phyloP scores from a whole-genome alignment of 2,797 vertebrate species.

The Bovichtus variegatus region DNA sequence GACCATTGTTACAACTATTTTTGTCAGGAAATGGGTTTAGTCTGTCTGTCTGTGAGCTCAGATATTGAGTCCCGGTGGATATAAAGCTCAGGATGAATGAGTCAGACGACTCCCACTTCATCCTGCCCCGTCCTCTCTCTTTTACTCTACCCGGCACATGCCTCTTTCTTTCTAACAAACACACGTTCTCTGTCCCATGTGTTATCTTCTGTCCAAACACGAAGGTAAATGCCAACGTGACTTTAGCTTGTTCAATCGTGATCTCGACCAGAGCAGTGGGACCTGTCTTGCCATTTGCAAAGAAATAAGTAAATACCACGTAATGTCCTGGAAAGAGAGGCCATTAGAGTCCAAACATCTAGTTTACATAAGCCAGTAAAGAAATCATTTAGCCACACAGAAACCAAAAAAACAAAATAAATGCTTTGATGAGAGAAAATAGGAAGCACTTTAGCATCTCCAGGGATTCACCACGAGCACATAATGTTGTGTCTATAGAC shows the following conservation, averaged over 20 bases:
- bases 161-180: not conserved
- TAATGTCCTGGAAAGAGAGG: not conserved
- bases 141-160: not conserved
- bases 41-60: slow-evolving; percentile 21
- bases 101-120: slow-evolving; percentile 20
- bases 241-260: not conserved
- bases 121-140: not conserved
- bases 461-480: not conserved
- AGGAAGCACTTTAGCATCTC: not conserved
- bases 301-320: not conserved
- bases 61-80: slow-evolving; percentile 13
- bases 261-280: not conserved
- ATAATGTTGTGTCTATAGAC: not conserved
- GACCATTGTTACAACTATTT: not conserved
- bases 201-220: not conserved
- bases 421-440: no score
- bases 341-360: not conserved
- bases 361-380: slow-evolving; percentile 27
- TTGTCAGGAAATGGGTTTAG: slow-evolving; percentile 24
- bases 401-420: not conserved
- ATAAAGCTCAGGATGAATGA: slow-evolving; percentile 28
- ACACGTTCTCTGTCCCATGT: not conserved
- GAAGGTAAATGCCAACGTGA: not conserved
- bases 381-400: not conserved
- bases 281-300: not conserved